These are phyloP conservation scores for Danio kyathit DNA, from an alignment of 2,797 vertebrate genomes.

Conservation along the genomic window DNA sequence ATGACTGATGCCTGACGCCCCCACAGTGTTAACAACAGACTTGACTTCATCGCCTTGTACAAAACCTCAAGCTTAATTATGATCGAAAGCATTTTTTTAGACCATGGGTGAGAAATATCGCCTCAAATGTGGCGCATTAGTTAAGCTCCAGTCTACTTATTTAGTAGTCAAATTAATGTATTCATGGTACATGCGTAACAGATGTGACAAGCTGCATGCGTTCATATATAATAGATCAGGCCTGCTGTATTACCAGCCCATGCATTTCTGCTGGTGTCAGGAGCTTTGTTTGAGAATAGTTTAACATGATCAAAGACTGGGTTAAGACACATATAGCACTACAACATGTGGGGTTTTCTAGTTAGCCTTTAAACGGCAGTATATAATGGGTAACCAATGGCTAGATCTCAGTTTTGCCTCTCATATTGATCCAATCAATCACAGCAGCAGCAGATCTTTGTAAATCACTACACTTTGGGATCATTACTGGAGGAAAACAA, in stretches of 20 bases:
- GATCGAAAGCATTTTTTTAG: slow-evolving; percentile 19
- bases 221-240: slow-evolving; percentile 1
- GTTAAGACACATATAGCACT: neutral
- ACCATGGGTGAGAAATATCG: slow-evolving; percentile 24
- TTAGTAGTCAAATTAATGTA: slow-evolving; percentile 20
- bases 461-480: neutral
- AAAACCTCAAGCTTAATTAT: slow-evolving; percentile 26
- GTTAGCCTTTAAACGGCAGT: slow-evolving; percentile 10
- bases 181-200: slow-evolving; percentile 12
- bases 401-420: slow-evolving; percentile 23
- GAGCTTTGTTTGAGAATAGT: neutral
- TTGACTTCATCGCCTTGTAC: slow-evolving; percentile 16
- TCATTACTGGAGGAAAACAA: neutral
- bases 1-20: slow-evolving; percentile 27
- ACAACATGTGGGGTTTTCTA: neutral
- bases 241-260: neutral
- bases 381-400: slow-evolving; percentile 8
- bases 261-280: slow-evolving; percentile 3
- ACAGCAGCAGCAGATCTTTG: neutral
- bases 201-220: slow-evolving; percentile 25
- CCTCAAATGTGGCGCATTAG: slow-evolving; percentile 4
- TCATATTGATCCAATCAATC: slow-evolving; percentile 18
- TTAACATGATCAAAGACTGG: slow-evolving; percentile 21
- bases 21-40: slow-evolving; percentile 27
- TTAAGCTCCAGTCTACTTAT: slow-evolving; percentile 23